phyloP scores from a whole-genome alignment of 2,888 invertebrate genomes.

The Saturnia pavonia region DNA sequence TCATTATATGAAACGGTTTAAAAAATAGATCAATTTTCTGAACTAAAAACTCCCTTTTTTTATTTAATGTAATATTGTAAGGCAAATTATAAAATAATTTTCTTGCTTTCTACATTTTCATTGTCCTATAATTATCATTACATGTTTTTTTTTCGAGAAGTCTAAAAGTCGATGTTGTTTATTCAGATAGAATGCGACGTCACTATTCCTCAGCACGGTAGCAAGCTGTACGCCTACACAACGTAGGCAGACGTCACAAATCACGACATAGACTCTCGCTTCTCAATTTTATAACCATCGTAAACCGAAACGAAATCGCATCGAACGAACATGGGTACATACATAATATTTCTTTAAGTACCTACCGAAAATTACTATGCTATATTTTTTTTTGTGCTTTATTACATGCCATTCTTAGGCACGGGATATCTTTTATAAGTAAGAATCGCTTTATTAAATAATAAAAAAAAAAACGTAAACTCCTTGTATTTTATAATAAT shows the following conservation, averaged over 20 bases:
- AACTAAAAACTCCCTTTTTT: no score
- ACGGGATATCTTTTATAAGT: background rate
- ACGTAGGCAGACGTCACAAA: conserved; percentile 62
- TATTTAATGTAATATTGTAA: no score
- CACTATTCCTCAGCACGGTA: conserved; percentile 51
- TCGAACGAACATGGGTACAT: conserved; percentile 25
- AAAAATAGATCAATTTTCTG: no score
- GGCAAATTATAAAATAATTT: no score
- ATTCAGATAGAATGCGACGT: conserved; percentile 24
- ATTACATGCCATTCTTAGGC: background rate
- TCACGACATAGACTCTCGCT: conserved; percentile 62
- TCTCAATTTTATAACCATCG: conserved; percentile 61
- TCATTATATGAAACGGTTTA: no score
- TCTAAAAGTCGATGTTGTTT: conserved; percentile 5
- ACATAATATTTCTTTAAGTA: conserved; percentile 25
- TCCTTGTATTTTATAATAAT: background rate
- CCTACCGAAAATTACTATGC: background rate
- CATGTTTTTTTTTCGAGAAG: background rate
- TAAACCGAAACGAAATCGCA: conserved; percentile 49
- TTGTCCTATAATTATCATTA: no score
- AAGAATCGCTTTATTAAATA: background rate
- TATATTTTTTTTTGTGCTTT: background rate
- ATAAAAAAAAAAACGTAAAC: background rate
- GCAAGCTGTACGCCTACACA: conserved; percentile 60
- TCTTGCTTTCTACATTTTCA: no score